Conservation (phyloP, 2,888 invertebrate genomes). For the Drosophila gaucha region DNA sequence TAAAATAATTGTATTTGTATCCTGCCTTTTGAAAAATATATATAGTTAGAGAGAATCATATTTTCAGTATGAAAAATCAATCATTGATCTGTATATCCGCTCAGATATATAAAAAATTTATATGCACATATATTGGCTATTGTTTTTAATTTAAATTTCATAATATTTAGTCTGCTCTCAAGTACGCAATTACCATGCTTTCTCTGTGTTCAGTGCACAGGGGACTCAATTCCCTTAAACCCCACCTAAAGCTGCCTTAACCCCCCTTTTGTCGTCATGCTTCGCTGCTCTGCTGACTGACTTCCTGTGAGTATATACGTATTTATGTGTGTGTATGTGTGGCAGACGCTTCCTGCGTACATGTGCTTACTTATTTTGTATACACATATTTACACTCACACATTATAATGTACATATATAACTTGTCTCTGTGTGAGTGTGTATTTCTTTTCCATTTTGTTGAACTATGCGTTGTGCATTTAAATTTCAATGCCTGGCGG, state of each 20-base stretch:
- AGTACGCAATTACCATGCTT: neutral
- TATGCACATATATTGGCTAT: neutral
- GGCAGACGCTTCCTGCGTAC: conserved; percentile 48
- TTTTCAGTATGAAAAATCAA: no score
- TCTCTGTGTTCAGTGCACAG: conserved; percentile 27
- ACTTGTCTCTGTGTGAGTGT: conserved; percentile 11
- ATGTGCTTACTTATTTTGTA: conserved; percentile 57
- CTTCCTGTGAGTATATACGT: conserved; percentile 57
- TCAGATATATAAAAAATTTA: no score
- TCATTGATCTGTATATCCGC: no score
- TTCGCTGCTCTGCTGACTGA: conserved; percentile 39
- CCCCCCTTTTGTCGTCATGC: conserved; percentile 19
- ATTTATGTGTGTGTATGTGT: conserved; percentile 26
- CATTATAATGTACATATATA: neutral
- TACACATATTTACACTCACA: neutral
- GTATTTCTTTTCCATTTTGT: conserved; percentile 40
- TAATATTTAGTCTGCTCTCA: conserved; percentile 1
- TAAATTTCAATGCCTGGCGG: conserved; percentile 71
- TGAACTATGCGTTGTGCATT: conserved; percentile 75
- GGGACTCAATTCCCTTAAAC: conserved; percentile 1
- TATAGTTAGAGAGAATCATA: no score
- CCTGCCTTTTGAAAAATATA: no score
- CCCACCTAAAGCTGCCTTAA: neutral
- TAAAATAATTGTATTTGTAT: no score
- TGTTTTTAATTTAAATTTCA: neutral